Conservation (phyloP, 2,888 invertebrate genomes). For the Didymodactylos carnosus region DNA sequence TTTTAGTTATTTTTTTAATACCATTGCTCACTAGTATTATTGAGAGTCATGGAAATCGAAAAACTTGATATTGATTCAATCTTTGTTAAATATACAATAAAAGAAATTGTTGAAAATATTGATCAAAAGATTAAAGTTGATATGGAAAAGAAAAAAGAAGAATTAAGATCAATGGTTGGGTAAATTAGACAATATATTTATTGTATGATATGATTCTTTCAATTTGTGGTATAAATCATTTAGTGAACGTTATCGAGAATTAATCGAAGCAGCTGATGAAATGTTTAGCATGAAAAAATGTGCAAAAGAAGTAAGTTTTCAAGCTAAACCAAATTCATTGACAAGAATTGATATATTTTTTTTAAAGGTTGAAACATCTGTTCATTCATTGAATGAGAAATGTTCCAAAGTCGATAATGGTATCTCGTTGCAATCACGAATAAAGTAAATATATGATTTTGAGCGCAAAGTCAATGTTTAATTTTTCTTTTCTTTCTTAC, state of each 20-base stretch:
- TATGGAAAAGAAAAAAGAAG: constrained; percentile 13
- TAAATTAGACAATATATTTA: not conserved
- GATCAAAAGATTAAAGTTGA: constrained; percentile 9
- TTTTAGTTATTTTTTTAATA: too few species aligned
- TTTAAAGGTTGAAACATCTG: not conserved
- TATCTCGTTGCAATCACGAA: not conserved
- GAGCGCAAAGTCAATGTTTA: too few species aligned
- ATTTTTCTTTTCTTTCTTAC: too few species aligned
- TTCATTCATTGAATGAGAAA: not conserved
- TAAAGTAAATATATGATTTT: too few species aligned
- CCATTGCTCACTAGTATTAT: too few species aligned
- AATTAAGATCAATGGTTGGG: constrained; percentile 13
- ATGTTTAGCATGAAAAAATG: constrained; percentile 14
- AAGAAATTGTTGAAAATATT: constrained; percentile 9
- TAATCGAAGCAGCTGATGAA: constrained; percentile 13
- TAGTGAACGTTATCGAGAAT: constrained; percentile 12
- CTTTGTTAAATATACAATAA: constrained; percentile 12
- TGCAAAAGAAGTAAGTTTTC: not conserved
- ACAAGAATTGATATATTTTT: not conserved
- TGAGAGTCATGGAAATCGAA: constrained; percentile 12
- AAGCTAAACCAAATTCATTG: too few species aligned
- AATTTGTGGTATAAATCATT: not conserved
- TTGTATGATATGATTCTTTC: not conserved
- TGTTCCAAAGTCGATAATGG: not conserved
- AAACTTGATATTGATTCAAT: constrained; percentile 14